Base-by-base conservation (phyloP, 92 coral and sea anemone species). In the Siderastrea siderea region DNA sequence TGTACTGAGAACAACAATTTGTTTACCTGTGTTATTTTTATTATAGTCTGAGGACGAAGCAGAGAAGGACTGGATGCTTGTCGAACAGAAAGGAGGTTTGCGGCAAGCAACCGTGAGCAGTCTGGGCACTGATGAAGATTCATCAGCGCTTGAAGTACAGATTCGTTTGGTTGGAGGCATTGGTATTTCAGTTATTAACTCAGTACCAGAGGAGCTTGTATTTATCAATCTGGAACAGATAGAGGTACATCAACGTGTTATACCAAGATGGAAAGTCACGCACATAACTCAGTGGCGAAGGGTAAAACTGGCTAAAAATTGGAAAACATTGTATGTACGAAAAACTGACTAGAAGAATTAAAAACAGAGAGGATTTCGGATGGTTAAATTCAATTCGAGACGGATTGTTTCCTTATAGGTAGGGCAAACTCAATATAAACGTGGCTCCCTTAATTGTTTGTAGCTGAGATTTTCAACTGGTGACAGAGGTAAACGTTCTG, bases 161-260 rank as follows among this genome's bases (percentile, higher is more conserved):
- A 90, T 98, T 85, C 92, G 99, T 46, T 81, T 98, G 81, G 98
- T 94, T 6, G 99, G 99, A 6, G 99, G 99, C 44, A 95, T 98
- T 17, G 99, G 99, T 4, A 95, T 98, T 67, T 98, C 99, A 15
- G 94, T 98, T 43, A 92, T 98, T 62, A 98, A 96, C 78, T 82
- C 93, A 10, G 90, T 95, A 4, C 99, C 99, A 9, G 99, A 96
- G 82, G 98, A 95, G 74, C 97, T 95, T 66, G 95, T 94, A 46
- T 98, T 94, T 70, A 96, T 95, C 11, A 91, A 93, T 49, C 91
- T 97, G 83, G 96, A 92, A 73, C 99, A 96, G 53, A 98, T 98
- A 49, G 96, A 96, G 99, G 99, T 97, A 86, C 16, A 6, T 3
- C 5, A 46, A 14, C 47, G 44, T n/a, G 3, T 43, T 6, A 4